phyloP scores from a whole-genome alignment of 2,113 vertebrate genomes.

The Daphoenositta chrysoptera region DNA sequence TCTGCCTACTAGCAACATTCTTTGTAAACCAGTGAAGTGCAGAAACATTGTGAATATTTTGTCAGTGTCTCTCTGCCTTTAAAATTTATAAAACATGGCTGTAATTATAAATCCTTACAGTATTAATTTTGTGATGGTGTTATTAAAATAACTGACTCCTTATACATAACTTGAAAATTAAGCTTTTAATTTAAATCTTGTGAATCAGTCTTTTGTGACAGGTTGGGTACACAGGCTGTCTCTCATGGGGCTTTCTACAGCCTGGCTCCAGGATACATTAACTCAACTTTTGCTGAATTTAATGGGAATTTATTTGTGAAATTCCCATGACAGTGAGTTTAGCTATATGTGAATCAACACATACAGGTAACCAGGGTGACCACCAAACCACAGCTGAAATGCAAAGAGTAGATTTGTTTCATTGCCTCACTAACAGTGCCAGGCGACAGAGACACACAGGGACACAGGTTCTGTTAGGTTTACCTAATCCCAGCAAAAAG shows the following conservation, averaged over 20 bases:
- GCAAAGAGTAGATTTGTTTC: not conserved
- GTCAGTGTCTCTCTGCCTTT: not conserved
- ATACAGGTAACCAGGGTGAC: not conserved
- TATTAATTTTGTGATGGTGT: not conserved
- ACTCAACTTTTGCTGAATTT: not conserved
- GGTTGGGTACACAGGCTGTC: not conserved
- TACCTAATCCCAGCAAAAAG: not conserved
- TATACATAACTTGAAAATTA: not conserved
- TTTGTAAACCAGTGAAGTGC: not conserved
- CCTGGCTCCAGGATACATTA: not conserved
- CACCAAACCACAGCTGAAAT: not conserved
- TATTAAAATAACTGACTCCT: not conserved
- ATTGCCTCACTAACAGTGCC: not conserved
- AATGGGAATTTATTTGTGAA: not conserved
- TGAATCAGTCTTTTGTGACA: not conserved
- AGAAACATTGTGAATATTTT: not conserved
- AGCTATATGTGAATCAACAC: not conserved
- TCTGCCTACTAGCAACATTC: not conserved
- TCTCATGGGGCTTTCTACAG: not conserved
- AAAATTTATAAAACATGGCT: not conserved
- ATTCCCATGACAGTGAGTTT: not conserved
- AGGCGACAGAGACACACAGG: fast-evolving
- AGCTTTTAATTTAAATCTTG: not conserved
- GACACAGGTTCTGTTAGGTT: not conserved
- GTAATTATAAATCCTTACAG: not conserved